Conservation (phyloP, 2,797 vertebrate species). For the Siniperca undulata region DNA sequence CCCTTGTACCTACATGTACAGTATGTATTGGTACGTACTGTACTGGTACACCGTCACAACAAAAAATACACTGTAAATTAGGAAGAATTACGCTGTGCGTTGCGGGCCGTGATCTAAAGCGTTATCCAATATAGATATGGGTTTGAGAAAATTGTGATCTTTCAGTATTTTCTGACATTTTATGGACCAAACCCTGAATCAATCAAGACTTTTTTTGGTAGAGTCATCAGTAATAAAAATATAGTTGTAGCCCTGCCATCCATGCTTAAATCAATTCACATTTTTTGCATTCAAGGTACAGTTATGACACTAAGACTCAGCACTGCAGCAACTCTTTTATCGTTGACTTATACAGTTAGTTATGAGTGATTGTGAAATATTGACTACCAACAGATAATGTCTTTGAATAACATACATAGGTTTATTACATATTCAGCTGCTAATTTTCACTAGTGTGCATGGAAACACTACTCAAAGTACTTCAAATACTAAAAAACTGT, state of each 20-base stretch:
- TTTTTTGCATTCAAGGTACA: background rate
- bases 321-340: background rate
- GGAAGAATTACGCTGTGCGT: too few species aligned
- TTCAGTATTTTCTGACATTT: too few species aligned
- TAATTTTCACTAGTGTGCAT: background rate
- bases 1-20: too few species aligned
- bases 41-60: too few species aligned
- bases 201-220: background rate
- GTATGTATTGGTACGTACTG: too few species aligned
- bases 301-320: background rate
- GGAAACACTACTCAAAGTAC: constrained; percentile 11
- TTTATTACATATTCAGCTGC: background rate
- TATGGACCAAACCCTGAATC: background rate
- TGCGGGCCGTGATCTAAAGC: too few species aligned
- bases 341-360: background rate
- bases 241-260: background rate
- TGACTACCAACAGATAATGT: constrained; percentile 5
- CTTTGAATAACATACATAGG: background rate
- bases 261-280: background rate
- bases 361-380: constrained; percentile 11
- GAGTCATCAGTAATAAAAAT: background rate
- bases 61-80: too few species aligned
- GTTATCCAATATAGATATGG: too few species aligned
- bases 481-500: constrained; percentile 9
- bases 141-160: too few species aligned